phyloP scores from a whole-genome alignment of 2,797 vertebrate genomes.

The Peromyscus nudipes region DNA sequence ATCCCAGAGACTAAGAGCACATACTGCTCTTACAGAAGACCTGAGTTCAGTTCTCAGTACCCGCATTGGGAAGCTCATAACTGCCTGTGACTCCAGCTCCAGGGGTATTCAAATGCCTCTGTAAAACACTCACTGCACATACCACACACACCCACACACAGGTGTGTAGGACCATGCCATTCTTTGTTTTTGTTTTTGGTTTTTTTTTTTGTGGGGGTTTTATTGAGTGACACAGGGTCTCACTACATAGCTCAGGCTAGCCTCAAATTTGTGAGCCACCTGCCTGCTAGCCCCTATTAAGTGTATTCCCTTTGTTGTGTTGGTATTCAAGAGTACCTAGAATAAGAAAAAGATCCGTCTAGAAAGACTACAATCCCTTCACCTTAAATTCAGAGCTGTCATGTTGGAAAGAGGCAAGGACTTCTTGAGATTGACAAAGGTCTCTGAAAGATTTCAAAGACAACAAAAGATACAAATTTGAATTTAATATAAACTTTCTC shows the following conservation, averaged over 20 bases:
- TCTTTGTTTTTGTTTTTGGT: no score
- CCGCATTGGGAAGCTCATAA: not conserved
- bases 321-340: not conserved
- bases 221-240: not conserved
- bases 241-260: not conserved
- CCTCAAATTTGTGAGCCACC: not conserved
- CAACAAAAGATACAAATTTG: slow-evolving; percentile 11
- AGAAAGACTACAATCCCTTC: slow-evolving; percentile 24
- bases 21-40: not conserved
- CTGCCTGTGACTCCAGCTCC: not conserved
- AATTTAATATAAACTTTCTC: not conserved
- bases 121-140: not conserved
- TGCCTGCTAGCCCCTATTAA: not conserved
- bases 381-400: not conserved
- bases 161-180: not conserved
- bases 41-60: not conserved
- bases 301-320: not conserved
- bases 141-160: not conserved
- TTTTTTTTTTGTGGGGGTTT: not conserved
- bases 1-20: not conserved
- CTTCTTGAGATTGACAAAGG: not conserved
- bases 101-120: not conserved
- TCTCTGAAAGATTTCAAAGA: not conserved
- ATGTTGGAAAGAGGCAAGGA: not conserved
- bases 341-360: slow-evolving; percentile 1